Conservation (phyloP, 2,888 invertebrate genomes). For the Mythimna lalbum region DNA sequence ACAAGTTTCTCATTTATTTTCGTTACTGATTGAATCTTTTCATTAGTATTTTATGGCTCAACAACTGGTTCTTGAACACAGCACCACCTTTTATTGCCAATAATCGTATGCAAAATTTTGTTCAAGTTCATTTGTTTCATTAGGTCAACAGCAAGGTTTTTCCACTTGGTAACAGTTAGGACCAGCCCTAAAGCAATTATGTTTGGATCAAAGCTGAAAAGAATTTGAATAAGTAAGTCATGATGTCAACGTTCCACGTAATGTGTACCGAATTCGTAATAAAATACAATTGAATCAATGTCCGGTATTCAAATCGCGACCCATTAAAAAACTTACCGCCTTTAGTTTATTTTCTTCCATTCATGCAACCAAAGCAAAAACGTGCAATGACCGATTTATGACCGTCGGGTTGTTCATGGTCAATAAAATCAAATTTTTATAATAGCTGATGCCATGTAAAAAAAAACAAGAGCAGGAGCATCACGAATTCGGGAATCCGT, state of each 20-base stretch:
- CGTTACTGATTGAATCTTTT: neutral
- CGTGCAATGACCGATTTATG: slow-evolving; percentile 70
- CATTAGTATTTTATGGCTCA: slow-evolving; percentile 1
- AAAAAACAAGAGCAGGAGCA: slow-evolving; percentile 14
- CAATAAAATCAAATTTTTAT: slow-evolving; percentile 72
- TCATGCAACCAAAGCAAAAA: slow-evolving; percentile 66
- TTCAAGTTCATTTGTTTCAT: slow-evolving; percentile 11
- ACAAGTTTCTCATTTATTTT: slow-evolving; percentile 24
- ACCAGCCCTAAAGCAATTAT: slow-evolving; percentile 41
- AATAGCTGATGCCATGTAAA: slow-evolving; percentile 26
- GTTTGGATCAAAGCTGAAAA: slow-evolving; percentile 43
- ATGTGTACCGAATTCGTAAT: slow-evolving; percentile 34
- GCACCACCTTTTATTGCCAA: neutral
- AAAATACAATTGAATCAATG: slow-evolving; percentile 38
- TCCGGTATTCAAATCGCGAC: slow-evolving; percentile 55
- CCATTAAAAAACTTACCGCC: slow-evolving; percentile 68
- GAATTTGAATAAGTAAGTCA: slow-evolving; percentile 60
- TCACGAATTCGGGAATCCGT: no score
- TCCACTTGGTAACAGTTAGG: slow-evolving; percentile 31
- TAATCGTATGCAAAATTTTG: neutral
- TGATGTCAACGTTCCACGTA: slow-evolving; percentile 55
- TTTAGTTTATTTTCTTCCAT: slow-evolving; percentile 56
- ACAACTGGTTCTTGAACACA: neutral
- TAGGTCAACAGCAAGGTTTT: slow-evolving; percentile 14
- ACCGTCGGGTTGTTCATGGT: slow-evolving; percentile 68